These are phyloP conservation scores for Pipra filicauda DNA, from an alignment of 2,113 vertebrate species.

Conservation along the genomic window DNA sequence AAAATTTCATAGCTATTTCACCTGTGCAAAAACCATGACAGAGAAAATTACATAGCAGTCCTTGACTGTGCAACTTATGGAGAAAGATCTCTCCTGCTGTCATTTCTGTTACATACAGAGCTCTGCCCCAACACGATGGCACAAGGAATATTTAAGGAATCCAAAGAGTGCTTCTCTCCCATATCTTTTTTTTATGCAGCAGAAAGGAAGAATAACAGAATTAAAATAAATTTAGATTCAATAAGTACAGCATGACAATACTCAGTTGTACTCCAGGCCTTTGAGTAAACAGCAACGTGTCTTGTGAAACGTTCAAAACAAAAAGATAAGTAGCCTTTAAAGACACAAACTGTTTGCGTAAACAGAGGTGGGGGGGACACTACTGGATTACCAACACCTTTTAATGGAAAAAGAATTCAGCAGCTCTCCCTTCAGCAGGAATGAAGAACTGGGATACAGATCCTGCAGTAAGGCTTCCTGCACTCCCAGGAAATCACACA, in stretches of 20 bases:
- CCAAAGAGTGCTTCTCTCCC: background rate
- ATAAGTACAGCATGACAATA: slow-evolving; percentile 13
- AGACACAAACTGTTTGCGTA: slow-evolving; percentile 31
- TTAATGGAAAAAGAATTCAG: background rate
- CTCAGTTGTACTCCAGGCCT: slow-evolving; percentile 9
- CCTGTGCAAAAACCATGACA: background rate
- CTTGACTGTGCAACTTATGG: background rate
- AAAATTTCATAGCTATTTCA: background rate
- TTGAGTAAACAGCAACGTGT: slow-evolving; percentile 54
- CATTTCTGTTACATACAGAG: background rate
- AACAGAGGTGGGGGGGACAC: background rate
- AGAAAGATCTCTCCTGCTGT: background rate
- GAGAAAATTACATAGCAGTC: background rate
- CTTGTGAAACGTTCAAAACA: slow-evolving; percentile 47
- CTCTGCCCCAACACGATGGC: background rate
- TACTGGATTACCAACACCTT: background rate
- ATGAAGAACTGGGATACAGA: background rate
- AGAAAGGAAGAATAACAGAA: background rate
- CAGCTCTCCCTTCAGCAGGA: background rate
- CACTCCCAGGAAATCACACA: background rate
- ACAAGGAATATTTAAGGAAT: background rate
- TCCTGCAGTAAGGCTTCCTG: background rate
- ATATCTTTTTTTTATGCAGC: background rate
- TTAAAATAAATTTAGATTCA: slow-evolving; percentile 20
- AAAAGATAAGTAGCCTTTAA: slow-evolving; percentile 55